A percentile compares a stretch with the other conserved stretches of the same genome.
Evolutionary conservation across 2,888 invertebrate genomes (phyloP).

Genomic region (Linnaemya tessellans): DNA sequence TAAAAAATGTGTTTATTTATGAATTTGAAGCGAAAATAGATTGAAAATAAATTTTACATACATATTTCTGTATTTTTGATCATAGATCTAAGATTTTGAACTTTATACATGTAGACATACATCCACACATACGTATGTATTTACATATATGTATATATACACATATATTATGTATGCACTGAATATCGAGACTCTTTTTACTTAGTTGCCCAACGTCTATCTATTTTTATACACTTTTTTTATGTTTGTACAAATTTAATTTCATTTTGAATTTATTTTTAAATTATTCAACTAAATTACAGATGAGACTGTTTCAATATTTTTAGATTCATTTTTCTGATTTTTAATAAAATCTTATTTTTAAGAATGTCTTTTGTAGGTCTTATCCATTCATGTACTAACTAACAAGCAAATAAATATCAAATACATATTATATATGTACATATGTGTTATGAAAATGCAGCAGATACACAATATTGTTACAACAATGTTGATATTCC

Average conservation of each 20-base stretch:
- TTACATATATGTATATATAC: not conserved
- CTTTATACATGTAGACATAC: constrained; percentile 9
- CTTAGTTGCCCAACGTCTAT: constrained; percentile 63
- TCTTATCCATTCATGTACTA: constrained; percentile 17
- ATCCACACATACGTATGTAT: not conserved
- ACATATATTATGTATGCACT: not conserved
- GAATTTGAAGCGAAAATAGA: not conserved
- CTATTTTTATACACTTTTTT: constrained; percentile 70
- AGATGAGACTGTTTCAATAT: constrained; percentile 53
- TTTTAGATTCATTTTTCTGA: constrained; percentile 38
- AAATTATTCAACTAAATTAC: constrained; percentile 66
- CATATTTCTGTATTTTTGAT: not conserved
- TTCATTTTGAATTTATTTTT: constrained; percentile 70
- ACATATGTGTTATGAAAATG: not conserved
- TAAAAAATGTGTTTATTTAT: constrained; percentile 35
- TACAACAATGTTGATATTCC: constrained; percentile 11
- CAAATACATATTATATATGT: not conserved
- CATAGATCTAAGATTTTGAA: constrained; percentile 27
- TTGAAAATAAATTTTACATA: not conserved
- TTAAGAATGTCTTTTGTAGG: constrained; percentile 6
- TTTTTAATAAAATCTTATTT: constrained; percentile 38
- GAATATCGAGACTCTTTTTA: constrained; percentile 40
- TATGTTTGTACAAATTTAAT: constrained; percentile 62
- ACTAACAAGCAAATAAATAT: not conserved
- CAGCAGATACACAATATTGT: not conserved